phyloP scores from a whole-genome alignment of 2,113 vertebrate species.

The Hippopotamus amphibius region DNA sequence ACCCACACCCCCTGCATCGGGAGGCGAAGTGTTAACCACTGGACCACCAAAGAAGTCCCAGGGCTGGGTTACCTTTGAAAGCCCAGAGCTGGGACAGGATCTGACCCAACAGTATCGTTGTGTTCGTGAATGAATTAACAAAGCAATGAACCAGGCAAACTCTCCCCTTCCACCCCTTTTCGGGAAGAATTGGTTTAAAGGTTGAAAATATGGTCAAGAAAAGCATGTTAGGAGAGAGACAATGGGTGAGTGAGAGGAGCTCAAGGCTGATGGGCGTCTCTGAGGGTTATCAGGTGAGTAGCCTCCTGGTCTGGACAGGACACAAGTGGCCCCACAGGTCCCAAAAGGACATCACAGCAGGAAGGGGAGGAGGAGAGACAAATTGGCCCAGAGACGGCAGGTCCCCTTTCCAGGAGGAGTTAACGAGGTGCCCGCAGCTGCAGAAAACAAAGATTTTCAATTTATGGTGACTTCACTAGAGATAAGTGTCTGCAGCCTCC shows the following conservation, averaged over 20 bases:
- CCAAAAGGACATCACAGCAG: not conserved
- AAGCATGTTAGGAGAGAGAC: not conserved
- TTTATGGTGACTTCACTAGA: not conserved
- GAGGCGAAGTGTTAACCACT: too few species aligned
- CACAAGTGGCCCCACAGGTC: too few species aligned
- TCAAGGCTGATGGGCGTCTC: fast-evolving
- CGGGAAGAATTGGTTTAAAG: not conserved
- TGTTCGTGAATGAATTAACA: not conserved
- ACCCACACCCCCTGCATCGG: too few species aligned
- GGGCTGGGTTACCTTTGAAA: not conserved
- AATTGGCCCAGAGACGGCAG: not conserved
- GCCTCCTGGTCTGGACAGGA: too few species aligned
- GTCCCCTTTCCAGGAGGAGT: not conserved
- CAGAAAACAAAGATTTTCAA: not conserved
- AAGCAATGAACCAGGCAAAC: fast-evolving
- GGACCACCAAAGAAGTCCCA: too few species aligned
- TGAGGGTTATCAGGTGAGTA: too few species aligned
- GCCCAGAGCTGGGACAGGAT: too few species aligned
- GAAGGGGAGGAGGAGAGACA: not conserved
- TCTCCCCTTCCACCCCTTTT: too few species aligned
- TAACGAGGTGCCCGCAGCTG: fast-evolving
- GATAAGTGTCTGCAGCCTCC: constrained; percentile 46
- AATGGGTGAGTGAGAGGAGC: not conserved
- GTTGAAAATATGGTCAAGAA: not conserved
- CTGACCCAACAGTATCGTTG: not conserved